These are phyloP conservation scores for Sitta europaea DNA, from an alignment of 2,113 vertebrate genomes.

Conservation along the genomic window DNA sequence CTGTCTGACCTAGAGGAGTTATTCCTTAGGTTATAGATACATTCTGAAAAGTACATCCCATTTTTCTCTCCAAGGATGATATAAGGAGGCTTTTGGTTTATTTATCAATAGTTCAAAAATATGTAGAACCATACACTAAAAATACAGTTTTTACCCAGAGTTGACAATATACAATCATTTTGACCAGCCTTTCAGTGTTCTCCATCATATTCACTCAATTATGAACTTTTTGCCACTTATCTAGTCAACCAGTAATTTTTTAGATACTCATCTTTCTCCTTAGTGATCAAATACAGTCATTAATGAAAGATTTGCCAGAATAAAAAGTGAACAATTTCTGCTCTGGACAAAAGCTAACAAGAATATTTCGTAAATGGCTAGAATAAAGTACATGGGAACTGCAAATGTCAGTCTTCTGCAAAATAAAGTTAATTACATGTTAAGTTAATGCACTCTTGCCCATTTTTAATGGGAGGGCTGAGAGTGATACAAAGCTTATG, in stretches of 20 bases:
- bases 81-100: not conserved
- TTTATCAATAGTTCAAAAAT: not conserved
- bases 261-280: not conserved
- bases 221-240: not conserved
- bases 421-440: not conserved
- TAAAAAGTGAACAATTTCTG: not conserved
- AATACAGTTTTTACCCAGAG: not conserved
- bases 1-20: not conserved
- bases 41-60: not conserved
- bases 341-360: not conserved
- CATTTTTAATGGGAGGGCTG: not conserved
- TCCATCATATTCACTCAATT: not conserved
- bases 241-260: not conserved
- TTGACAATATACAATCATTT: not conserved
- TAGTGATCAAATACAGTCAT: not conserved
- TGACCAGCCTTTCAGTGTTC: not conserved
- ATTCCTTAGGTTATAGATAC: not conserved
- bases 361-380: not conserved
- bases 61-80: not conserved
- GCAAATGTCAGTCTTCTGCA: not conserved
- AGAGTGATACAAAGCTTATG: not conserved
- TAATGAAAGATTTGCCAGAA: not conserved
- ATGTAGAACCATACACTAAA: not conserved
- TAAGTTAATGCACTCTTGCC: not conserved
- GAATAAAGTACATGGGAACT: not conserved